Evolutionary conservation across 2,113 vertebrate genomes (phyloP), one percentile per base, ranked within the genome.

Genomic region (Silurus glanis): DNA sequence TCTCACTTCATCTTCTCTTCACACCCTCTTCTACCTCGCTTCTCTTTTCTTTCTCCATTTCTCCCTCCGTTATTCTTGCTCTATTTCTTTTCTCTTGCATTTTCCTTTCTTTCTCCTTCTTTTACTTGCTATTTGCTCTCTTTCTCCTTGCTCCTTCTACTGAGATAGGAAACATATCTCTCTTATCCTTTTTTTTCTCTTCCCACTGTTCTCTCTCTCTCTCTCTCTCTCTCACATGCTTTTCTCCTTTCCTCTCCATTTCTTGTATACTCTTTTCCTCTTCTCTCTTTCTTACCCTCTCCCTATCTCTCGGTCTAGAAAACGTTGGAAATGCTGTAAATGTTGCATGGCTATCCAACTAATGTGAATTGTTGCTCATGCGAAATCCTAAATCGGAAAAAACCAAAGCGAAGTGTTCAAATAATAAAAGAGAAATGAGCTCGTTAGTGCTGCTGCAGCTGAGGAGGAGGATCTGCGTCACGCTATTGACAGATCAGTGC

Each of bases 201-300:
- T 56, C 51, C 51, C 37, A 13, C n/a, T 53, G 53, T 47, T 53
- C 9, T 75, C 47, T 51, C 37, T 9, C 13, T 37, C 37, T 37
- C 37, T 37, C 37, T 37, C 13, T 4, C 56, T 37, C 37, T 37
- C 37, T 37, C 37, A 37, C 37, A 37, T 37, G 37, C 37, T 37
- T 37, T 37, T 37, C 37, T 37, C 37, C 37, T 37, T 37, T 37
- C 37, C 2, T 37, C 37, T 37, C 2, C 37, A 37, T 37, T 37
- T 37, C 2, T 37, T 37, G 37, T 37, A 37, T 37, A 37, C 37
- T 37, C 37, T 37, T 37, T 37, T 37, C 37, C 37, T 37, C 37
- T 37, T 56, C 58, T 71, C 85, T 78, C 25, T 82, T 78, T 74
- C 49, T 72, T 10, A 84, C 79, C 80, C 45, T 78, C 47, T 53